phyloP scores from a whole-genome alignment of 2,888 invertebrate genomes.

The Coenonympha glycerion region DNA sequence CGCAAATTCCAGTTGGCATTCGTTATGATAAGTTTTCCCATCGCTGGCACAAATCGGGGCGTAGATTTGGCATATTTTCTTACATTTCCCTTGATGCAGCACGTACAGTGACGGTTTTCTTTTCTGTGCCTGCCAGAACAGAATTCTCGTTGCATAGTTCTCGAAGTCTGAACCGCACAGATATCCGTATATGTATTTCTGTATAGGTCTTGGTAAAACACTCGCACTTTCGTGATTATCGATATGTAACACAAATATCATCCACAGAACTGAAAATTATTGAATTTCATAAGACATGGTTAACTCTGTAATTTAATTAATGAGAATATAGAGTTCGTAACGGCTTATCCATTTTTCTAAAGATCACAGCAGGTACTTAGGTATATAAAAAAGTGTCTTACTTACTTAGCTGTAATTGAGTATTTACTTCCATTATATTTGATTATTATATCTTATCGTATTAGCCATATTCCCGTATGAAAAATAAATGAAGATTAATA shows the following conservation, averaged over 20 bases:
- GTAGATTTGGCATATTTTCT: conserved; percentile 28
- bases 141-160: conserved; percentile 24
- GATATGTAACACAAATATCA: conserved; percentile 2
- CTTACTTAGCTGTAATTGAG: not conserved
- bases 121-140: conserved; percentile 23
- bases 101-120: conserved; percentile 22
- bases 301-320: too few relatives aligned
- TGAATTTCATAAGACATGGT: not conserved
- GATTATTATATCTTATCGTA: not conserved
- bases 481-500: not conserved
- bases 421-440: not conserved
- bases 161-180: conserved; percentile 31
- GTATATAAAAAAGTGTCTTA: not conserved
- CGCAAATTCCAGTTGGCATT: conserved; percentile 30
- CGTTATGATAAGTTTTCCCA: conserved; percentile 29
- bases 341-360: too few relatives aligned
- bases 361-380: too few relatives aligned
- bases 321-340: too few relatives aligned
- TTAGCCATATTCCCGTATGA: not conserved
- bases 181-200: conserved; percentile 19
- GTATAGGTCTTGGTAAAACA: conserved; percentile 21
- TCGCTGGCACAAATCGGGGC: conserved; percentile 29
- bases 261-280: conserved; percentile 12
- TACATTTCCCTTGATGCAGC: conserved; percentile 28
- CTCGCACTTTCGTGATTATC: not conserved